Evolutionary conservation across 2,113 vertebrate genomes (phyloP), one percentile per base, ranked within the genome.

Genomic region (Pteropus alecto): DNA sequence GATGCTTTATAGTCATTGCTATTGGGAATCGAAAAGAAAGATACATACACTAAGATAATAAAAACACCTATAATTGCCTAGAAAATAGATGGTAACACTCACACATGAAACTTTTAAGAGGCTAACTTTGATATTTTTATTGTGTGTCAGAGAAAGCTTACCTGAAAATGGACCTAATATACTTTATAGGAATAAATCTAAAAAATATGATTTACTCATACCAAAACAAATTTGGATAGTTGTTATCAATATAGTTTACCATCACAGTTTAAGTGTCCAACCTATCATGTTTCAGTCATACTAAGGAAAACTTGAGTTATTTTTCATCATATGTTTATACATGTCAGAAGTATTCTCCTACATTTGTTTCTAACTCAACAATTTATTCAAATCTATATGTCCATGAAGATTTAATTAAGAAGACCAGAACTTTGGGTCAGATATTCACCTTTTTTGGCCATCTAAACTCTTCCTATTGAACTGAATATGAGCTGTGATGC

Each of bases 361-460:
- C 83, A 85, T 46, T 56, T 67, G 68, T 87, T 94, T 93, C 21
- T 67, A 30, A 22, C n/a, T 43, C 30, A 95, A 43, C 1, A 61
- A 0, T 24, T 90, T 97, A 33, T 95, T 95, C 97, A 90, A 30
- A 38, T 90, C 5, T 83, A 7, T 70, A 35, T 79, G 35, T 2
- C 26, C 54, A 58, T 93, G 38, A 88, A 46, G 11, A 4, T n/a
- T 93, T 79, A 94, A 96, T 92, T 94, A 95, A 92, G 96, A 92
- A 63, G 93, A 65, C n/a, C 0, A 77, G 46, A 78, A 87, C 58
- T 79, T 81, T 97, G 15, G 76, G 5, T 15, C 14, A 43, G 46
- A 81, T 84, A 6, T 11, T 48, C 30, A 89, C 11, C 24, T n/a
- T 82, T 76, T 13, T 15, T 10, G 68, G 1, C 0, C 0, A 13